A percentile compares a stretch with the other conserved stretches of the same genome.
Evolutionary conservation across 2,113 vertebrate genomes (phyloP).

Genomic region (Silurus meridionalis): DNA sequence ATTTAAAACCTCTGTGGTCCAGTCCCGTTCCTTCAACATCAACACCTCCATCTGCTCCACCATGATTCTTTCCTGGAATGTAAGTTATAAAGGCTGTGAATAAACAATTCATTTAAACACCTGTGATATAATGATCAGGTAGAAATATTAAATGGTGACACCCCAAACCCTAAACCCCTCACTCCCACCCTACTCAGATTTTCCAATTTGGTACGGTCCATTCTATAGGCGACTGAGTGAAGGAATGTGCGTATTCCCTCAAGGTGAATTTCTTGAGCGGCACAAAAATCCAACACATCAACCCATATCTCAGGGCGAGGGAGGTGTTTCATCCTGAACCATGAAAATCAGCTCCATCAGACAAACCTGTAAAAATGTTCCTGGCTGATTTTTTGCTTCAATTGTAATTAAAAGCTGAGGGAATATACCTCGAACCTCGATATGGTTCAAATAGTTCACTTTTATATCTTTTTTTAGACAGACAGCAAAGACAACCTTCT

Average conservation of each 20-base stretch:
- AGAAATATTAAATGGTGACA: background rate
- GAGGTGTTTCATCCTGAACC: background rate
- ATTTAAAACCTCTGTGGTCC: background rate
- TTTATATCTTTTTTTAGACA: no score
- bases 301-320: constrained; percentile 17
- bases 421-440: no score
- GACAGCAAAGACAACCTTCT: no score
- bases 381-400: background rate
- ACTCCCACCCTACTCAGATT: background rate
- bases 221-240: constrained; percentile 2
- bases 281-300: constrained; percentile 18
- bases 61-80: background rate
- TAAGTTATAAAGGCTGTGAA: background rate
- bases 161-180: background rate
- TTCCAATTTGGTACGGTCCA: background rate
- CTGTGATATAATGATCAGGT: background rate
- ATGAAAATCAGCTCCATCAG: constrained; percentile 13
- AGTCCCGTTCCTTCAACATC: background rate
- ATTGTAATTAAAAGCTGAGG: background rate
- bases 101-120: background rate
- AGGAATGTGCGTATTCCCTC: constrained; percentile 21
- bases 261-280: constrained; percentile 20
- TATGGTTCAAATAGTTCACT: no score
- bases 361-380: background rate
- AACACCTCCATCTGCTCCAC: background rate